Conservation (phyloP, 2,797 vertebrate genomes). For the Pogoniulus pusillus region DNA sequence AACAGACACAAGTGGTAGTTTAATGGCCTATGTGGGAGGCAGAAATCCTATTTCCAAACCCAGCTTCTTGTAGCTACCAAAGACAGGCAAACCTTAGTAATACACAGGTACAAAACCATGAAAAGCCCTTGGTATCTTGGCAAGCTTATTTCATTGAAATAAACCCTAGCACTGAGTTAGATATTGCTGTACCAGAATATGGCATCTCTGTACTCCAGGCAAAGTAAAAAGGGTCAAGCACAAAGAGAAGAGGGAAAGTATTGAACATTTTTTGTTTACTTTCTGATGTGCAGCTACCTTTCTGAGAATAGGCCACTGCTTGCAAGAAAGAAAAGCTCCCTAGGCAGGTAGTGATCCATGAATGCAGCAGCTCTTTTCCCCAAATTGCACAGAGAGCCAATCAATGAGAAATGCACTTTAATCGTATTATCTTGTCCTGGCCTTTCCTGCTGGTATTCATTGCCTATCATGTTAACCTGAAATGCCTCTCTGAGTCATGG, state of each 20-base stretch:
- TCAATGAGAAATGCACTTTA: neutral
- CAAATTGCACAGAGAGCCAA: neutral
- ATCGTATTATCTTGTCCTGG: neutral
- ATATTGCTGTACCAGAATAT: neutral
- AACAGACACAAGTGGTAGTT: neutral
- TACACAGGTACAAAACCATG: neutral
- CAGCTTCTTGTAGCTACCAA: neutral
- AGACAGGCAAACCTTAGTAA: neutral
- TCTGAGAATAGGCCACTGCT: neutral
- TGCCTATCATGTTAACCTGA: neutral
- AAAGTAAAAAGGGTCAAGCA: neutral
- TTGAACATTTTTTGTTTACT: neutral
- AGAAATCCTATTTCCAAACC: neutral
- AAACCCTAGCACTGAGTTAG: neutral
- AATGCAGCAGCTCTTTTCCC: neutral
- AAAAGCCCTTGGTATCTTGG: neutral
- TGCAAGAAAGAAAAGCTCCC: neutral
- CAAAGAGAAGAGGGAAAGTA: neutral
- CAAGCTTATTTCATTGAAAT: neutral
- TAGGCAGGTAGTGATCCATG: neutral
- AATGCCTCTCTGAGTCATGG: neutral
- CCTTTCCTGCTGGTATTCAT: neutral
- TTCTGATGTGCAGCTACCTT: neutral
- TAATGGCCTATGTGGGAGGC: accelerated
- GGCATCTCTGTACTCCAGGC: neutral